Base-by-base conservation (phyloP, 37 sponge, comb jelly and placozoan species). In the Lycopodina hypogea region DNA sequence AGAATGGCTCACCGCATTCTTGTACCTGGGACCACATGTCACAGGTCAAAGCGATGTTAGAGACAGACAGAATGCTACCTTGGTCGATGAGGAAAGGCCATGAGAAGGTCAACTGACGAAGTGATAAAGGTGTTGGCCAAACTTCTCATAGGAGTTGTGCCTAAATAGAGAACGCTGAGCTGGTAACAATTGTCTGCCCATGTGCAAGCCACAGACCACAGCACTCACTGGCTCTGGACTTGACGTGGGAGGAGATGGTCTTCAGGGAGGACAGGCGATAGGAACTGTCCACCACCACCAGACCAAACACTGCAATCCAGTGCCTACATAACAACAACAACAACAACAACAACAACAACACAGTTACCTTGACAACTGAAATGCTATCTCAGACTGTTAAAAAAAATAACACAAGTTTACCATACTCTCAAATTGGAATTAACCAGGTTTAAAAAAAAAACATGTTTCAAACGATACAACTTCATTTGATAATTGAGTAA, bases 221-320 rank as follows among this genome's bases (percentile, higher is more conserved):
- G 11, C 15, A 52, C 61, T 60, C 24, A 60, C 61, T 60, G 21
- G 61, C 26, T 60, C 61, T 60, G 23, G 61, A 60, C 24, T 60
- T 60, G 61, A 60, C 61, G 24, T 60, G 61, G 24, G 19, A 26
- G 21, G 24, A 7, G 21, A 60, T 23, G 19, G 19, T 60, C 61
- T 60, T 60, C 7, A 60, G 24, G 18, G 61, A 60, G 18, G 19
- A 24, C 50, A 45, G 19, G 18, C 52, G 33, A n/a, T 36, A 28
- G 72, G 40, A 71, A 17, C 72, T 50, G 4, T 71, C 72, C 51
- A 71, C 51, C 18, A 48, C 48, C n/a, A n/a, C n/a, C 24, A 48
- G 26, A 48, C 72, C 72, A 48, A 87, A 91, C 57, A 91, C 92
- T 33, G 92, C 89, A 26, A 91, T 65, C 92, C 92, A 91, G 71